Percentiles rank a stretch among this genome's conserved stretches.
These are phyloP conservation scores for Scytalopus superciliaris DNA, from an alignment of 2,113 vertebrate genomes.

Conservation along the genomic window DNA sequence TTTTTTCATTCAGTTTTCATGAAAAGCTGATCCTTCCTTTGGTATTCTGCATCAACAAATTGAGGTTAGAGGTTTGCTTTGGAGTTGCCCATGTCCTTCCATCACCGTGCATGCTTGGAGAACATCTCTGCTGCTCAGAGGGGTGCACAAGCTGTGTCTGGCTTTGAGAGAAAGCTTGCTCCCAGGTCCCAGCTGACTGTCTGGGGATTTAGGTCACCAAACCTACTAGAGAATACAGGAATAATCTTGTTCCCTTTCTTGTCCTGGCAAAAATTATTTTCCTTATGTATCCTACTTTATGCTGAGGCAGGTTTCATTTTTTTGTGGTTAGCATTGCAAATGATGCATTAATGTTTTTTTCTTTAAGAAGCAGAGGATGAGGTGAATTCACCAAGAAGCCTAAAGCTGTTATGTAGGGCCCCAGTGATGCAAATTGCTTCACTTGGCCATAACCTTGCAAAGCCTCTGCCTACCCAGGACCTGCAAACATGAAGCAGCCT, in stretches of 20 bases:
- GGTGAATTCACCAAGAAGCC: constrained; percentile 6
- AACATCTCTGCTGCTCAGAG: background rate
- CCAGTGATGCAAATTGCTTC: background rate
- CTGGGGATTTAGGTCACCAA: background rate
- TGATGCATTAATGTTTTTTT: constrained; percentile 9
- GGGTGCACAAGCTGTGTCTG: background rate
- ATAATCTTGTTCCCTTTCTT: background rate
- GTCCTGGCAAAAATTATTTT: background rate
- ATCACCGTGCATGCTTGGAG: background rate
- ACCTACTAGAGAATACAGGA: background rate
- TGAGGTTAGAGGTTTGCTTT: background rate
- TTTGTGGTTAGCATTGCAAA: constrained; percentile 33
- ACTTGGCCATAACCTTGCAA: background rate
- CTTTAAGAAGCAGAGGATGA: constrained; percentile 29
- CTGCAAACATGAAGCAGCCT: background rate
- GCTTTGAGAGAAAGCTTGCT: background rate
- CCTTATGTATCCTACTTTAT: background rate
- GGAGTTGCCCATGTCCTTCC: background rate
- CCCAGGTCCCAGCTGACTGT: background rate
- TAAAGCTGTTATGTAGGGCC: background rate
- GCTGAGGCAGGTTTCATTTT: constrained; percentile 4
- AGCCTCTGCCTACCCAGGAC: background rate
- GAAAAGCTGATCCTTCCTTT: background rate
- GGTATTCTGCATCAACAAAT: background rate
- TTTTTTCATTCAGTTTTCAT: constrained; percentile 7